Base-by-base conservation (phyloP, 2,113 vertebrate species). In the Hippocampus zosterae region DNA sequence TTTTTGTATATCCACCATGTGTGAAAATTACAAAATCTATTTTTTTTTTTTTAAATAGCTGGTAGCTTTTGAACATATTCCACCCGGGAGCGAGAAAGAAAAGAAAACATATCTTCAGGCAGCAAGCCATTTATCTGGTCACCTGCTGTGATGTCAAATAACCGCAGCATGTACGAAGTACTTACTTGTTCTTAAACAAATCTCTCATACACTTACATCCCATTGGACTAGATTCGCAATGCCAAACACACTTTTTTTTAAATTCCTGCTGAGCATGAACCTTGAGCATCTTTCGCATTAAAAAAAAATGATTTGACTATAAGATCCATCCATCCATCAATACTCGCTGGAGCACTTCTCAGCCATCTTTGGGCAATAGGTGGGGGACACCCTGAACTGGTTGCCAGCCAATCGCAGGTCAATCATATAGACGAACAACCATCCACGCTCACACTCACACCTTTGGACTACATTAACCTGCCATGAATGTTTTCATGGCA, bases 81-180 rank as follows among this genome's bases (percentile, higher is more conserved):
- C 67, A 74, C 75, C 65, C 9, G 48, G 78, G 78, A 76, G 70
- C 56, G 46, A 65, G 73, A 79, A 77, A 37, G 69, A 68, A 62
- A 78, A 53, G 18, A 69, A 73, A 82, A 78, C 25, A 53, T 27
- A n/a, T 75, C 78, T 72, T 81, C 48, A 21, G 83, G 80, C 76
- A 3, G 42, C 37, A 59, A 67, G 69, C 56, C 65, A 72, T 27
- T 78, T 77, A 48, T 70, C 75, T 59, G 67, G 70, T 77, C 68
- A 79, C 84, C 74, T 84, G 71, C 84, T 88, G 88, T 72, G 81
- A 79, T 77, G 68, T 79, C 78, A 81, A 84, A 81, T 73, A 87
- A 78, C 78, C 73, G 52, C 75, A 55, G 78, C 18, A 48, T 61
- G 63, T 67, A 64, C 19, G 67, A 75, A 62, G 33, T 37, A 37